Base-by-base conservation (phyloP, 92 coral and sea anemone species). In the Palythoa grandis region DNA sequence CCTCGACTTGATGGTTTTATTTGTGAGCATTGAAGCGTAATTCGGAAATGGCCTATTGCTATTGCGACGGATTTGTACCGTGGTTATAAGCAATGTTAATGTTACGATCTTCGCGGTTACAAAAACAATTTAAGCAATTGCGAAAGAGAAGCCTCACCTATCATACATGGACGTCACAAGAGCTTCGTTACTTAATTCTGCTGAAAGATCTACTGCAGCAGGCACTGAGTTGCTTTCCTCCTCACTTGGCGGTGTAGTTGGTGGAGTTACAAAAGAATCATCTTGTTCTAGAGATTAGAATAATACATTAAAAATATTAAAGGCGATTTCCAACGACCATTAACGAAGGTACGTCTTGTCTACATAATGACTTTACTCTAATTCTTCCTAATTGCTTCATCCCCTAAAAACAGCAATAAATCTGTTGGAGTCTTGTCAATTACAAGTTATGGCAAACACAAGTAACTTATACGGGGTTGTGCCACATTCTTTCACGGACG, bases 261-360 rank as follows among this genome's bases (percentile, higher is more conserved):
- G 93, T 5, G 99, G 99, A 11, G 99, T 97, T 58, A 97, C 95
- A 88, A 97, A 95, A 1, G 98, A 90, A 54, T 96, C 99, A 70
- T 92, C 98, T 93, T 88, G 35, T 19, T 52, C 83, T 57, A 25
- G 17, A 29, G 72, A 7, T 23, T 13, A 77, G 50, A 43, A 65
- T 23, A n/a, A 25, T n/a, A 69, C 10, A 19, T 19, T 19, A 17
- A 63, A 5, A 37, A 11, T 25, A 25, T 29, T 7, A 69, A 12
- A 12, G 17, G 1, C 7, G n/a, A 29, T 24, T 29, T 12, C 2
- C 15, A 29, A 11, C 47, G 17, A 29, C 7, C 20, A 29, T 56
- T 7, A 37, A 13, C 7, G 0, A 58, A 24, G 37, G 4, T 38
- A 19, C 22, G 15, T 11, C 17, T 29, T 22, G 53, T 35, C 40